A percentile compares a stretch with the other conserved stretches of the same genome.
These are phyloP conservation scores for Eufriesea mexicana DNA, from an alignment of 1,140 invertebrate species.

Conservation along the genomic window DNA sequence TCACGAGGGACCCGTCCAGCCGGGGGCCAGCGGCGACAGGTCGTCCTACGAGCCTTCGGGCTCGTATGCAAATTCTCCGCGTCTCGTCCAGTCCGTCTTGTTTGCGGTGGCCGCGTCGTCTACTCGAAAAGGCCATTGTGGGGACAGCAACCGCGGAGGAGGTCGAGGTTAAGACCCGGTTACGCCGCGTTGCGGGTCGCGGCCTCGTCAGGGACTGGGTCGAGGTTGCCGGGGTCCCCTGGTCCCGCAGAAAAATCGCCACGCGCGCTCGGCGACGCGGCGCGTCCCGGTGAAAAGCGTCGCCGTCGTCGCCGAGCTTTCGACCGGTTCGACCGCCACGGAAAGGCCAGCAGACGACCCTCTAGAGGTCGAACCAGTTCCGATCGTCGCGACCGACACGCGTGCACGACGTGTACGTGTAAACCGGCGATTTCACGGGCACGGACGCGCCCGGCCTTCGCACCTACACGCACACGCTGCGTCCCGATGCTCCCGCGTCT, in stretches of 20 bases:
- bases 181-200: slow-evolving; percentile 71
- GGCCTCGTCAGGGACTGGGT: slow-evolving; percentile 75
- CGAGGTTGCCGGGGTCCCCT: slow-evolving; percentile 68
- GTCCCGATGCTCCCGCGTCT: too few species aligned
- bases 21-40: slow-evolving; percentile 48
- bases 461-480: too few species aligned
- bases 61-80: slow-evolving; percentile 59
- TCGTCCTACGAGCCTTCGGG: slow-evolving; percentile 60
- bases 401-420: too few species aligned
- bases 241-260: slow-evolving; percentile 62
- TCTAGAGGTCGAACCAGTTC: slow-evolving; percentile 43
- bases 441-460: too few species aligned
- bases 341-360: slow-evolving; percentile 26
- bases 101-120: slow-evolving; percentile 47
- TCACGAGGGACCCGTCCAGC: slow-evolving; percentile 5
- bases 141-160: slow-evolving; percentile 50
- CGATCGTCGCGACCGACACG: neutral
- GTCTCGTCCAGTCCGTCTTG: slow-evolving; percentile 40
- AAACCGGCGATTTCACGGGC: too few species aligned
- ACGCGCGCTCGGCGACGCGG: slow-evolving; percentile 43
- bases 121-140: slow-evolving; percentile 46
- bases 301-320: slow-evolving; percentile 35
- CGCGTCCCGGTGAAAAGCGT: slow-evolving; percentile 53
- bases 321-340: slow-evolving; percentile 38
- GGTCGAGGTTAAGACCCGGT: slow-evolving; percentile 68